phyloP scores from a whole-genome alignment of 2,113 vertebrate species.

The Oncorhynchus gorbuscha region DNA sequence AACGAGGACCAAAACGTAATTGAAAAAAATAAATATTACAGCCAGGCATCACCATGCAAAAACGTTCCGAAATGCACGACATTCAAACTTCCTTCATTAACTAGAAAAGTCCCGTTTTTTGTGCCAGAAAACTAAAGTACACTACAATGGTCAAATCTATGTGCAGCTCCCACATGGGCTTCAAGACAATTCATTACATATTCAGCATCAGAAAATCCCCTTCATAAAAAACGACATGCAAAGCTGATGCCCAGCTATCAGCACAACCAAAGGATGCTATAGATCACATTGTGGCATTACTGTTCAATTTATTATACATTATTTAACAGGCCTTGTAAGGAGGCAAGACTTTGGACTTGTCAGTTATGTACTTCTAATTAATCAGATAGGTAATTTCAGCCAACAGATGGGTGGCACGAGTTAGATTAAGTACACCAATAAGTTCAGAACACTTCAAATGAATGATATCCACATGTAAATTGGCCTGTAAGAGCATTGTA shows the following conservation, averaged over 20 bases:
- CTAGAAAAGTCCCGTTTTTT: not conserved
- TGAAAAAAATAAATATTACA: not conserved
- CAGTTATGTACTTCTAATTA: not conserved
- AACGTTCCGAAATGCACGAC: not conserved
- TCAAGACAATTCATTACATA: not conserved
- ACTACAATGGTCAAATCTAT: not conserved
- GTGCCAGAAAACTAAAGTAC: not conserved
- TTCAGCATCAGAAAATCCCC: not conserved
- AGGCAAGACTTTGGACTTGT: not conserved
- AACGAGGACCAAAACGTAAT: not conserved
- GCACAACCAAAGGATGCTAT: not conserved
- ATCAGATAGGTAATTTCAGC: not conserved
- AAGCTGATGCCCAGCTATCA: not conserved
- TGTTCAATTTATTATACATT: not conserved
- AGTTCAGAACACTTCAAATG: not conserved
- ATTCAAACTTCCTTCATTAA: not conserved
- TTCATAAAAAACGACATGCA: not conserved
- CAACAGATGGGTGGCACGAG: not conserved
- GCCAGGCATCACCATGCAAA: conserved; percentile 5
- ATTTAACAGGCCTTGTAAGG: not conserved
- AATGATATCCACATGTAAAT: not conserved
- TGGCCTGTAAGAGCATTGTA: not conserved
- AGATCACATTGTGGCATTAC: not conserved
- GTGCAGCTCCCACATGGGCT: not conserved
- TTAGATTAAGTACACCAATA: not conserved